Conservation (phyloP, 2,113 vertebrate species). For the Perognathus longimembris region DNA sequence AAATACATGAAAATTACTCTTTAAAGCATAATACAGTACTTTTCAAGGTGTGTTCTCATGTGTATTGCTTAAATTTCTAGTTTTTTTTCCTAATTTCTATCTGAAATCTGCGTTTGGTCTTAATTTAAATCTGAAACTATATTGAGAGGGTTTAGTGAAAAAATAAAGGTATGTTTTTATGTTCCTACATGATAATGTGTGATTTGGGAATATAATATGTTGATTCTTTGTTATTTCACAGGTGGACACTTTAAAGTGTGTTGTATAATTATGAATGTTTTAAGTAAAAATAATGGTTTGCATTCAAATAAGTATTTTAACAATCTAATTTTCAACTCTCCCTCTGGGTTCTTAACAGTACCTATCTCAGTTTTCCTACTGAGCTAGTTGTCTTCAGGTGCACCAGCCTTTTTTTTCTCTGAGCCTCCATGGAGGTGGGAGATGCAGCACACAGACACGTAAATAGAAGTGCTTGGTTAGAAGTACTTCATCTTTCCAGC, state of each 20-base stretch:
- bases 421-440: background rate
- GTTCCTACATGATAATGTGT: background rate
- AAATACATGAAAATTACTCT: background rate
- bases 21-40: background rate
- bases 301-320: background rate
- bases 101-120: conserved; percentile 31
- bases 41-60: background rate
- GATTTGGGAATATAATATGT: background rate
- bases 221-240: background rate
- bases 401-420: background rate
- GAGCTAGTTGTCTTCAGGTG: background rate
- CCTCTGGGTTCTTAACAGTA: background rate
- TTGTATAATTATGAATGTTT: background rate
- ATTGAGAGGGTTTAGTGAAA: conserved; percentile 20
- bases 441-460: background rate
- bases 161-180: background rate
- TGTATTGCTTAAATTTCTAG: background rate
- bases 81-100: conserved; percentile 24
- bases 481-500: background rate
- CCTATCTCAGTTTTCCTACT: background rate
- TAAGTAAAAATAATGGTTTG: background rate
- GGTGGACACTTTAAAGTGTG: background rate
- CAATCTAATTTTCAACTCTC: background rate
- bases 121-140: conserved; percentile 34
- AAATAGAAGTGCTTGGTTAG: background rate